Conservation (phyloP, 1,140 invertebrate genomes). For the Lepidurus couesii region DNA sequence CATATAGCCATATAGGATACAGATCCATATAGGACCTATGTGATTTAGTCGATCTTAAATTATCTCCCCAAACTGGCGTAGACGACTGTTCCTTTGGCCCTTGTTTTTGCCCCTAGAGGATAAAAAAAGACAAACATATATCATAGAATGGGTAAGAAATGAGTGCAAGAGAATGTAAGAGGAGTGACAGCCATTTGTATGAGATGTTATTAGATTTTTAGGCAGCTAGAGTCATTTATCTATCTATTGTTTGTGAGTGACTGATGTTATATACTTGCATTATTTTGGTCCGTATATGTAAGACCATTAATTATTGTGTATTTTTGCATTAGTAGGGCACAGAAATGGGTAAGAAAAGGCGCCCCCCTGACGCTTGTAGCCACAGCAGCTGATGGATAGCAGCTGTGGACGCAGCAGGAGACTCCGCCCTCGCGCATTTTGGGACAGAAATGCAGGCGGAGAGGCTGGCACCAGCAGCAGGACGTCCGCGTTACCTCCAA, state of each 20-base stretch:
- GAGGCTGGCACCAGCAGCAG: constrained; percentile 15
- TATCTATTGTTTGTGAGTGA: not conserved
- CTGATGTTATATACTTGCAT: constrained; percentile 1
- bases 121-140: too few relatives aligned
- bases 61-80: too few relatives aligned
- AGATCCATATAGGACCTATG: too few relatives aligned
- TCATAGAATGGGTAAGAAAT: too few relatives aligned
- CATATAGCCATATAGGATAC: too few relatives aligned
- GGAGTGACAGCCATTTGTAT: too few relatives aligned
- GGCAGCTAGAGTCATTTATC: not conserved
- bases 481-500: constrained; percentile 20
- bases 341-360: constrained; percentile 19
- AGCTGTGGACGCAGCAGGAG: constrained; percentile 17
- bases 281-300: constrained; percentile 4
- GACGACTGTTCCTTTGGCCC: too few relatives aligned
- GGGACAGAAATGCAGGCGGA: constrained; percentile 14
- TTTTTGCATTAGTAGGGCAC: constrained; percentile 19
- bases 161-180: too few relatives aligned
- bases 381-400: constrained; percentile 20
- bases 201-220: too few relatives aligned
- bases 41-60: too few relatives aligned
- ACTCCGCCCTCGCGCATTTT: constrained; percentile 16
- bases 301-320: constrained; percentile 17
- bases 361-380: constrained; percentile 20
- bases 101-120: too few relatives aligned